Evolutionary conservation across 2,113 vertebrate genomes (phyloP).

Genomic region (Nycticorax nycticorax): DNA sequence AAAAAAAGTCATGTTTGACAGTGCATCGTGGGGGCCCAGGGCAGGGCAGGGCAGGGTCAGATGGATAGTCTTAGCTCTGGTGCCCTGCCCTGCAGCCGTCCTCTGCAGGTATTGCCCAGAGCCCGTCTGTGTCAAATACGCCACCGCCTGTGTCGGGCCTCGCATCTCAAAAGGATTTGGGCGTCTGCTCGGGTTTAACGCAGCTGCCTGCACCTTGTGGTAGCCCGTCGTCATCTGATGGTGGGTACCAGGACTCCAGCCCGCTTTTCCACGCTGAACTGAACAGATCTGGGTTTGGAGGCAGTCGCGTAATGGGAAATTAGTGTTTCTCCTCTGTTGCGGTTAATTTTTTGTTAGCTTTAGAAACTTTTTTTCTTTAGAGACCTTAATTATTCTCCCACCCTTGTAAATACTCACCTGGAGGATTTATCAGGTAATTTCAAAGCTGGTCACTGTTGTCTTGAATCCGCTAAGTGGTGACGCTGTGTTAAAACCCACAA

Average conservation of each 20-base stretch:
- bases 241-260: neutral
- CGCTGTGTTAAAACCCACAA: neutral
- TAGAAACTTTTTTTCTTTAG: neutral
- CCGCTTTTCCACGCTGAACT: neutral
- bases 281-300: neutral
- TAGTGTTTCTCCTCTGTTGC: neutral
- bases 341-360: neutral
- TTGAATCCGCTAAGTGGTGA: neutral
- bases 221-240: neutral
- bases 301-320: neutral
- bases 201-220: neutral
- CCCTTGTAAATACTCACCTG: neutral
- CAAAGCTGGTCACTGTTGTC: neutral
- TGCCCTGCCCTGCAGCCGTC: neutral
- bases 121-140: too few relatives aligned
- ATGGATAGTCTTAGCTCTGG: fast-evolving
- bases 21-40: fast-evolving
- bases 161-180: neutral
- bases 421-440: neutral
- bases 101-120: neutral
- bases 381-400: neutral
- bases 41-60: fast-evolving
- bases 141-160: fast-evolving
- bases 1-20: neutral
- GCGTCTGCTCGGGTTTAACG: neutral